Evolutionary conservation across 2,113 vertebrate species (phyloP).

Genomic region (Pithys albifrons): DNA sequence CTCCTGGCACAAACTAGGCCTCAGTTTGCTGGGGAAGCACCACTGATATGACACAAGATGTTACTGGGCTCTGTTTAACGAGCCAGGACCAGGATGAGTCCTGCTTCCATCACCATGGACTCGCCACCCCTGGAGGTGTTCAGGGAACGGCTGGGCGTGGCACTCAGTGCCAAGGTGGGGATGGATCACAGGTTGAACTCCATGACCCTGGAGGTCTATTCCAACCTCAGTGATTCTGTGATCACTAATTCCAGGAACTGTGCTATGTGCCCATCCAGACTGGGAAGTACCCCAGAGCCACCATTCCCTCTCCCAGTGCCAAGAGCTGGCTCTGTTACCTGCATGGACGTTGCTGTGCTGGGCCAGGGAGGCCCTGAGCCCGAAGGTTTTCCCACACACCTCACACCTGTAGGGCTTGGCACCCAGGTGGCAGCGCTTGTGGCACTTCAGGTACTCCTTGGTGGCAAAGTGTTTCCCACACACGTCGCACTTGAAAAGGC

Average conservation of each 20-base stretch:
- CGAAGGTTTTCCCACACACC: conserved; percentile 65
- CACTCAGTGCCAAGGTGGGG: background rate
- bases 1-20: background rate
- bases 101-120: background rate
- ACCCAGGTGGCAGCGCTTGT: conserved; percentile 71
- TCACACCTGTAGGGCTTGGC: conserved; percentile 66
- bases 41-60: accelerated
- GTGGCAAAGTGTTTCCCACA: conserved; percentile 74
- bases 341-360: conserved; percentile 71
- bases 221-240: accelerated
- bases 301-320: background rate
- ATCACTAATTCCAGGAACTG: background rate
- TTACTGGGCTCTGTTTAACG: background rate
- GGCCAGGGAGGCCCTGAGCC: conserved; percentile 66
- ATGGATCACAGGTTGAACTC: background rate
- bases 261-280: background rate
- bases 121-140: background rate
- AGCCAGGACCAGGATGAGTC: accelerated
- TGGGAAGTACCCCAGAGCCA: background rate
- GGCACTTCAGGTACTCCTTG: conserved; percentile 72
- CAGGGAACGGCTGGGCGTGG: background rate
- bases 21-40: background rate
- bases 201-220: background rate
- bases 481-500: conserved; percentile 62
- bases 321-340: conserved; percentile 16